Conservation (phyloP, 2,888 invertebrate species). For the Lasioglossum calceatum region DNA sequence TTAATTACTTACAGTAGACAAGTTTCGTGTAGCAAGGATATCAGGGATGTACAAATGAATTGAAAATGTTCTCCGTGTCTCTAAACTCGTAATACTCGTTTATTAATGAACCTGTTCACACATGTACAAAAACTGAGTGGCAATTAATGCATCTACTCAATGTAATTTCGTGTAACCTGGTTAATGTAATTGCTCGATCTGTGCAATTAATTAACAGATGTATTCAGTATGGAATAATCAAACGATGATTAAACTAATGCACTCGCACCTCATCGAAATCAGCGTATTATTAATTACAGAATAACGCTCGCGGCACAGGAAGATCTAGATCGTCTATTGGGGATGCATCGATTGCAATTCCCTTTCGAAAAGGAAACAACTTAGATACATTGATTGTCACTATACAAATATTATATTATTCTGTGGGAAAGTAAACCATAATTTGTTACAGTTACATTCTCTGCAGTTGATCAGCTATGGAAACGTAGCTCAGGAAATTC, state of each 20-base stretch:
- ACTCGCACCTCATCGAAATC: conserved; percentile 11
- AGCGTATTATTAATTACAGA: conserved; percentile 22
- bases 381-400: neutral
- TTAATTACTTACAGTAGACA: neutral
- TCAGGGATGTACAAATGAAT: neutral
- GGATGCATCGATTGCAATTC: neutral
- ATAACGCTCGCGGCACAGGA: neutral
- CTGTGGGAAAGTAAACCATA: neutral
- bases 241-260: conserved; percentile 36
- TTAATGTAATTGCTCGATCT: neutral
- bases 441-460: neutral
- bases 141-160: neutral
- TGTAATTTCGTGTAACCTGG: neutral
- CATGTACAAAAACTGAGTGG: neutral
- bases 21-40: neutral
- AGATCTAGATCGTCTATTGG: neutral
- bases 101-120: neutral
- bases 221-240: conserved; percentile 20
- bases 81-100: neutral
- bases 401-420: neutral
- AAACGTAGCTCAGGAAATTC: conserved; percentile 26
- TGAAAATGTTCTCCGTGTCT: neutral
- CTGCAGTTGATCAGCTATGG: conserved; percentile 1
- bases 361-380: neutral
- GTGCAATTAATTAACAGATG: conserved; percentile 34